Evolutionary conservation across 2,888 invertebrate genomes (phyloP), one percentile per base, ranked within the genome.

Genomic region (Drosophila sordidula): DNA sequence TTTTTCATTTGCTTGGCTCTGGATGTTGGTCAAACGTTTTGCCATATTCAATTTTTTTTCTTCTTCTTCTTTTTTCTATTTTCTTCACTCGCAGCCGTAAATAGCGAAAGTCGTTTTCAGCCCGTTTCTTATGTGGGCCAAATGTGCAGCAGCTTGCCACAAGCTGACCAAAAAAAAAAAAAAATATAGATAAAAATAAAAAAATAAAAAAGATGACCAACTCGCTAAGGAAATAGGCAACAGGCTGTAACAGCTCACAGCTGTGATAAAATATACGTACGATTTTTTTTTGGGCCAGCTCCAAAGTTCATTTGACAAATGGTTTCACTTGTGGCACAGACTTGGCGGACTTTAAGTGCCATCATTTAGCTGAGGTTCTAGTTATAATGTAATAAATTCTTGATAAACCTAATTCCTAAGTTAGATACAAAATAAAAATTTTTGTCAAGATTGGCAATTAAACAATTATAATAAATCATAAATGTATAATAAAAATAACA

Each of bases 41-140:
- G 46, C 75, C 70, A 78, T 74, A 70, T 78, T 62, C 62, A 75
- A 72, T 77, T 63, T 51, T 51, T 55, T 36, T 38, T 38, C 38
- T 34, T 36, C 8, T 29, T 38, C 14, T 38, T 61, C 29, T 32
- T 41, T 42, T 70, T 51, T 11, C 4, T 45, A 51, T 61, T 38
- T 61, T 46, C 45, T 47, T 29, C 38, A 16, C 34, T 51, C 26
- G 56, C 64, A 38, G 54, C 42, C 69, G 66, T 64, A 70, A 79
- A 71, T 77, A 83, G 83, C 89, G 83, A 83, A 83, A 83, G 83
- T 83, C 71, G 83, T 88, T 83, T 86, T 61, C 68, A 75, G 83
- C 89, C 72, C 55, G 89, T 88, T 86, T 88, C 72, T 88, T 62
- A 71, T 79, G 59, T 88, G 80, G 83, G 87, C 83, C 88, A 83